phyloP scores from a whole-genome alignment of 2,113 vertebrate genomes.

The Elachura formosa region DNA sequence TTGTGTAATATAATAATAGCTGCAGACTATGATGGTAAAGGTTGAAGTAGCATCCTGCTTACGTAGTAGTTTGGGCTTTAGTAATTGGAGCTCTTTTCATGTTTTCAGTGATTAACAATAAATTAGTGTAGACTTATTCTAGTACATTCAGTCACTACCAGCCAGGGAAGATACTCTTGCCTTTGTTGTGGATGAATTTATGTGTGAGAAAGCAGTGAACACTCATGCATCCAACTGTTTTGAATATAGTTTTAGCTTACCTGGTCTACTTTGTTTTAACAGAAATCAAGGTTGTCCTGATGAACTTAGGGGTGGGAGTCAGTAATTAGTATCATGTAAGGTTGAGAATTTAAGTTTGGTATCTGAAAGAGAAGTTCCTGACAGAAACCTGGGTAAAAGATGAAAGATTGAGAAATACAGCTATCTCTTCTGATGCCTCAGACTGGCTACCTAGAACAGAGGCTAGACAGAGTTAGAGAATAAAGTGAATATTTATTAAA shows the following conservation, averaged over 20 bases:
- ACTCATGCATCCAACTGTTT: not conserved
- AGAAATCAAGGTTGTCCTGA: not conserved
- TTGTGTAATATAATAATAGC: not conserved
- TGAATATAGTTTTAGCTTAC: not conserved
- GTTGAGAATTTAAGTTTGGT: not conserved
- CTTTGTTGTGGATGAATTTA: not conserved
- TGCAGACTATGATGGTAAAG: not conserved
- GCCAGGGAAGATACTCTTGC: not conserved
- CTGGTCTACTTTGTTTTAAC: not conserved
- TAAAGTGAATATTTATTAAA: not conserved
- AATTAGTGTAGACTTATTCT: not conserved
- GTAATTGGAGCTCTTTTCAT: not conserved
- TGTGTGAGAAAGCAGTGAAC: not conserved
- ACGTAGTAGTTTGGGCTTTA: not conserved
- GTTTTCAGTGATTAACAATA: not conserved
- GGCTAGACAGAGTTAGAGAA: not conserved
- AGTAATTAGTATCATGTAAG: not conserved
- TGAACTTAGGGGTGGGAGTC: rapidly evolving
- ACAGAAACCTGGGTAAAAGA: not conserved
- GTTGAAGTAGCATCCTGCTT: not conserved
- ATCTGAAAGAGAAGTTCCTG: not conserved
- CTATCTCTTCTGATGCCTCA: not conserved
- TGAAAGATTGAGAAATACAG: not conserved
- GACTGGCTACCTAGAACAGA: not conserved
- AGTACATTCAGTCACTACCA: not conserved